Base-by-base conservation (phyloP, 1,140 invertebrate species). In the Calliopsis andreniformis region DNA sequence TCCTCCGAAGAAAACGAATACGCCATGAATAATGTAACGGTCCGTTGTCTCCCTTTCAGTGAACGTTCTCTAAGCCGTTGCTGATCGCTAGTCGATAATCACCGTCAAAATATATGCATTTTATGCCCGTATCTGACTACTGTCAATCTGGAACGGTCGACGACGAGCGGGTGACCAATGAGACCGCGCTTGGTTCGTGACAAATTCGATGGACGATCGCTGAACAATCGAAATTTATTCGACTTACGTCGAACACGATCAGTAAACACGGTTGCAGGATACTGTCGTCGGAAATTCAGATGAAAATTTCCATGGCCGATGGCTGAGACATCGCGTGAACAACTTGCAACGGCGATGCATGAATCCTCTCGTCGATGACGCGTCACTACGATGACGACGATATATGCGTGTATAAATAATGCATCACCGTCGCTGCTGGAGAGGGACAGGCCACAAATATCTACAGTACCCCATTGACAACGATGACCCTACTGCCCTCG, bases 331-430 rank as follows among this genome's bases (percentile, higher is more conserved):
- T 58, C 25, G 20, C 35, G 20, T 25, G 3, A 14, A 53, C 43
- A 42, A 58, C 25, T 66, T 30, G 49, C 51, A 12, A 42, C 53
- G 30, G 42, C 64, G 51, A 69, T 67, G 75, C 72, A 42, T 62
- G 62, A 67, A 78, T 78, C 53, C 55, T 68, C 55, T 68, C 72
- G 53, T 76, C 81, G 81, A 84, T 80, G 76, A 84, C 80, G 77
- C 83, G 78, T 68, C 83, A 68, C 59, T 32, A 51, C 62, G 78
- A 70, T 77, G 78, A 80, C 76, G 80, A 73, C 70, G 68, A 78
- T 61, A 43, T 62, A 69, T 30, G 70, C 61, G 59, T 49, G 79
- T 73, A 88, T 89, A 88, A 88, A 88, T 88, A 89, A 89, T 87
- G 85, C 84, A 89, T 87, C 79, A 71, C 79, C 83, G 77, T n/a